Evolutionary conservation across 2,113 vertebrate genomes (phyloP).

Genomic region (Diphyllodes magnificus): DNA sequence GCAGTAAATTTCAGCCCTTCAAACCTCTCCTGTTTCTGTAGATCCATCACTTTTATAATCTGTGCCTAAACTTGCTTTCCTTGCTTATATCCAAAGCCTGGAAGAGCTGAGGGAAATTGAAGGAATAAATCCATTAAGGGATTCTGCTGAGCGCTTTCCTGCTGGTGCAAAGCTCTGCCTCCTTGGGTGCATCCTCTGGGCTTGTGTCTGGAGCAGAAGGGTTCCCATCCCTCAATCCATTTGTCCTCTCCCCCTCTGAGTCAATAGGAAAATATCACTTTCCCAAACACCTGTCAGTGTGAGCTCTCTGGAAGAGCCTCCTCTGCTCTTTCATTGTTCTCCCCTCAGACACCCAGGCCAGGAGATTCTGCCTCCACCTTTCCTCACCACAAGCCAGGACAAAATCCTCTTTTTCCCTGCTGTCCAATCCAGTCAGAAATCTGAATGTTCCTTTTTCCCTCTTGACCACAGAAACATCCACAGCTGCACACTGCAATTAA

Average conservation of each 20-base stretch:
- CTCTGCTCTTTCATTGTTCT: background rate
- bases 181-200: background rate
- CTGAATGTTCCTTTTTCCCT: background rate
- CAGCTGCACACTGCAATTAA: rapidly evolving
- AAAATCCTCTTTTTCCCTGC: background rate
- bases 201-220: background rate
- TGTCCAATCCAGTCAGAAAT: background rate
- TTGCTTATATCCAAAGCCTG: background rate
- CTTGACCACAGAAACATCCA: background rate
- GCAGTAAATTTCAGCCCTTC: constrained; percentile 15
- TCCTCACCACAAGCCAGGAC: background rate
- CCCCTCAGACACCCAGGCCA: background rate
- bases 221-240: background rate
- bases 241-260: background rate
- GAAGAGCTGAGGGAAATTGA: background rate
- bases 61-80: background rate
- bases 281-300: background rate
- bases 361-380: background rate
- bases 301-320: background rate
- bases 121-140: background rate
- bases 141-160: background rate
- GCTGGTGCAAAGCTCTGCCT: background rate
- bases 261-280: background rate
- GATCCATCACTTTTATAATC: constrained; percentile 9
- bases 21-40: background rate